phyloP scores from a whole-genome alignment of 2,888 invertebrate species.

The Endomychus coccineus region DNA sequence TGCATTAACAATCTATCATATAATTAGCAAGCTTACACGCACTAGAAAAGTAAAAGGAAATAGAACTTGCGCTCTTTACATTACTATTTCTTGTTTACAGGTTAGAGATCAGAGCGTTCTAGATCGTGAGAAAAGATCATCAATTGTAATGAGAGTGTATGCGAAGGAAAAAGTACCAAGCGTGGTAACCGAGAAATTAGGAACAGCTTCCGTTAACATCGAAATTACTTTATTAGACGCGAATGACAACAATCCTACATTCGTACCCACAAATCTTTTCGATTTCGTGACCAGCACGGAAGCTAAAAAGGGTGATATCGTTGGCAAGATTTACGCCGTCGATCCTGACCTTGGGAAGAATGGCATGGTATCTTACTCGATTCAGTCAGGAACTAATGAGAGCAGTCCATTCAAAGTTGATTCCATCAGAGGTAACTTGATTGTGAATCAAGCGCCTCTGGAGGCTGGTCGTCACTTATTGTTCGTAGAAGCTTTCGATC shows the following conservation, averaged over 20 bases:
- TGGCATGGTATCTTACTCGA: conserved; percentile 56
- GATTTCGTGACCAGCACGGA: conserved; percentile 65
- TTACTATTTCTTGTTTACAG: conserved; percentile 24
- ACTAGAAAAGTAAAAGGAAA: too few relatives aligned
- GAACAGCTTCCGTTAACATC: conserved; percentile 57
- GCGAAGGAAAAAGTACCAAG: conserved; percentile 70
- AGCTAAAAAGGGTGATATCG: conserved; percentile 54
- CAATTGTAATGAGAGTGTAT: conserved; percentile 66
- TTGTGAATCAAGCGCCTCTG: conserved; percentile 58
- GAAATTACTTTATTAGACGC: conserved; percentile 80
- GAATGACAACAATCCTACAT: conserved; percentile 86
- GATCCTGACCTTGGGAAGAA: conserved; percentile 76
- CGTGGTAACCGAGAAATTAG: conserved; percentile 51
- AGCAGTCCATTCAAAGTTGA: conserved; percentile 66
- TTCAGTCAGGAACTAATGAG: conserved; percentile 34
- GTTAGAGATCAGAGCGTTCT: conserved; percentile 57
- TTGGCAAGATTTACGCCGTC: conserved; percentile 68
- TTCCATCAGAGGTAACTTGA: conserved; percentile 60
- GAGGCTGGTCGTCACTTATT: conserved; percentile 68
- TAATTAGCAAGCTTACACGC: too few relatives aligned
- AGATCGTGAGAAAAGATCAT: conserved; percentile 70
- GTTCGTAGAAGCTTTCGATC: conserved; percentile 77
- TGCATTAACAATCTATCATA: too few relatives aligned
- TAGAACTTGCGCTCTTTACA: too few relatives aligned
- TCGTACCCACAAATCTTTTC: conserved; percentile 75